Evolutionary conservation across 2,888 invertebrate species (phyloP).

Genomic region (Neocrepidodera transversa): DNA sequence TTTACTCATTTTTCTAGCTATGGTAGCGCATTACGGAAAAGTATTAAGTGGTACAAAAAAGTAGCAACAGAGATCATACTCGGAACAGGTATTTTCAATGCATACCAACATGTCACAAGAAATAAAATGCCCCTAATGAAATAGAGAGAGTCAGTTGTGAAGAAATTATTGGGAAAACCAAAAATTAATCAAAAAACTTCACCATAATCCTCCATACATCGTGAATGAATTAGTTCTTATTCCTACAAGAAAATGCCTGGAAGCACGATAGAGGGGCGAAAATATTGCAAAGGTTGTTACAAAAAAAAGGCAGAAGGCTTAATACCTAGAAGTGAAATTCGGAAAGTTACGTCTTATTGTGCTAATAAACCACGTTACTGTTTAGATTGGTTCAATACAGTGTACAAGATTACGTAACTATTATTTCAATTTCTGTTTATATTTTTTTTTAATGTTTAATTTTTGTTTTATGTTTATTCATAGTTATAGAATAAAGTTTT

Average conservation of each 20-base stretch:
- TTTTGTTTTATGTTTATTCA: background rate
- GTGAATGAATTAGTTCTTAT: background rate
- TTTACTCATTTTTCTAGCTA: background rate
- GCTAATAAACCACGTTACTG: slow-evolving; percentile 12
- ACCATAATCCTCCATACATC: slow-evolving; percentile 2
- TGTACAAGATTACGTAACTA: background rate
- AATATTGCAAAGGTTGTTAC: slow-evolving; percentile 12
- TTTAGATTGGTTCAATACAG: slow-evolving; percentile 4
- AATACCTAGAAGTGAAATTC: slow-evolving; percentile 12
- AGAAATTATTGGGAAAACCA: background rate
- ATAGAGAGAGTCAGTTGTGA: slow-evolving; percentile 3
- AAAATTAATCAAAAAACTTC: background rate
- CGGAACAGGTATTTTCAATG: slow-evolving; percentile 4
- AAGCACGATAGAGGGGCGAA: too few relatives aligned
- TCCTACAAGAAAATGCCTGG: too few relatives aligned
- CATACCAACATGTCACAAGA: slow-evolving; percentile 5
- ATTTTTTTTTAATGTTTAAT: slow-evolving; percentile 2
- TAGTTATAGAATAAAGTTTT: background rate
- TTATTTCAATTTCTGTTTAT: background rate
- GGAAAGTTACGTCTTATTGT: slow-evolving; percentile 6
- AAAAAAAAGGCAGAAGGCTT: slow-evolving; percentile 9
- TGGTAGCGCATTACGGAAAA: background rate
- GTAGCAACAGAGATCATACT: background rate
- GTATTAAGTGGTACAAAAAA: background rate
- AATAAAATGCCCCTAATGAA: slow-evolving; percentile 4